phyloP scores from a whole-genome alignment of 2,888 invertebrate genomes.

The Platerodrilus igneus region DNA sequence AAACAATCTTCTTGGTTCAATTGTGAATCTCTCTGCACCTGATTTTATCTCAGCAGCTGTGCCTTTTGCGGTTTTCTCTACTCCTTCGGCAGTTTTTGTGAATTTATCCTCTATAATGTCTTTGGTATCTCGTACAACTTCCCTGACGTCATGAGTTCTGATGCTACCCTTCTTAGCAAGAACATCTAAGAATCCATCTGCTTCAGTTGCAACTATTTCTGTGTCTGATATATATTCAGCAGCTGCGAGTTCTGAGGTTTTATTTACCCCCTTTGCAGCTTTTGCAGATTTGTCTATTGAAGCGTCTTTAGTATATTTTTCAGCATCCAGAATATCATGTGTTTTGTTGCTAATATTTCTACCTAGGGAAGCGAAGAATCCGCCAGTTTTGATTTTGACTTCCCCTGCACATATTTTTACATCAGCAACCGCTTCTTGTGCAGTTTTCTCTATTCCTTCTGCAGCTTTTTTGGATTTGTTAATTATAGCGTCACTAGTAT shows the following conservation, averaged over 20 bases:
- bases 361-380: conserved; percentile 22
- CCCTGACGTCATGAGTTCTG: neutral
- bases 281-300: neutral
- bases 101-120: neutral
- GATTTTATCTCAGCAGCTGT: too few relatives aligned
- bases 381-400: conserved; percentile 17
- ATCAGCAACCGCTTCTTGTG: conserved; percentile 2
- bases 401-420: conserved; percentile 1
- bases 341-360: conserved; percentile 20
- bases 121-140: neutral
- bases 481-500: conserved; percentile 6
- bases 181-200: too few relatives aligned
- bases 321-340: conserved; percentile 11
- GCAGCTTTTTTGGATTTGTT: conserved; percentile 6
- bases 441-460: neutral
- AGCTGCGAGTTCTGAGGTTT: conserved; percentile 6
- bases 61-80: neutral
- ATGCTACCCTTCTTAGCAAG: neutral
- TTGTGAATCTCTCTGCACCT: too few relatives aligned
- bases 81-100: neutral
- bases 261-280: conserved; percentile 3
- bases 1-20: neutral
- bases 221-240: conserved; percentile 8
- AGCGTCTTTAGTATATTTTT: neutral
- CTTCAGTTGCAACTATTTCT: conserved; percentile 7